Base-by-base conservation (phyloP, 2,888 invertebrate species). In the Papilio protenor region DNA sequence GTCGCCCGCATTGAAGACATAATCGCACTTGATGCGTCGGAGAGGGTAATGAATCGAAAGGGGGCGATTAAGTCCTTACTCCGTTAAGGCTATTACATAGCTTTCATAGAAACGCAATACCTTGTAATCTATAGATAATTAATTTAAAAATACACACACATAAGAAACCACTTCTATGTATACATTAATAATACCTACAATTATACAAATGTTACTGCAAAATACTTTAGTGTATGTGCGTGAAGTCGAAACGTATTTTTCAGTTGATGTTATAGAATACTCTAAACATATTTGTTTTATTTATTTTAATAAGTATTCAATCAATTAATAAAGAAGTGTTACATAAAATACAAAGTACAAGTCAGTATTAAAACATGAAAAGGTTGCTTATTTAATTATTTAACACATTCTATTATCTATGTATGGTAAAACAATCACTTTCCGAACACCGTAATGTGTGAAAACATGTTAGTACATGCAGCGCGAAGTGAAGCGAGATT, bases 11-110 rank as follows among this genome's bases (percentile, higher is more conserved):
- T 71, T 71, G 75, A 75, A 72, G 75, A 75, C 75, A 33, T 78
- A 78, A 78, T 78, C 74, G 78, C 71, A 75, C 61, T 75, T 55
- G 78, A 78, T 75, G 78, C 40, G 64, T 75, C 69, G 23, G 23
- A 64, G 71, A 64, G 55, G 55, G 61, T 78, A 78, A 78, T 78
- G 75, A 75, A 78, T 61, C 75, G 78, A 47, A 75, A 75, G 71
- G 75, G 72, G 55, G 21, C 75, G 75, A 78, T 78, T 72, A 75
- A 75, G 64, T 21, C n/a, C 45, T 69, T 73, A 77, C 57, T 45
- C 69, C n/a, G 69, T 55, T 40, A 40, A 40, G 57, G 66, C 49
- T 74, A 52, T 52, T 77, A 40, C 27, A 33, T 18, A n/a, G 76
- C 23, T 52, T 77, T 77, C 23, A 47, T 77, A 64, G 11, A n/a